Percentiles rank a stretch among this genome's conserved stretches.
phyloP scores from a whole-genome alignment of 2,113 vertebrate species.

The Lepisosteus osseus region DNA sequence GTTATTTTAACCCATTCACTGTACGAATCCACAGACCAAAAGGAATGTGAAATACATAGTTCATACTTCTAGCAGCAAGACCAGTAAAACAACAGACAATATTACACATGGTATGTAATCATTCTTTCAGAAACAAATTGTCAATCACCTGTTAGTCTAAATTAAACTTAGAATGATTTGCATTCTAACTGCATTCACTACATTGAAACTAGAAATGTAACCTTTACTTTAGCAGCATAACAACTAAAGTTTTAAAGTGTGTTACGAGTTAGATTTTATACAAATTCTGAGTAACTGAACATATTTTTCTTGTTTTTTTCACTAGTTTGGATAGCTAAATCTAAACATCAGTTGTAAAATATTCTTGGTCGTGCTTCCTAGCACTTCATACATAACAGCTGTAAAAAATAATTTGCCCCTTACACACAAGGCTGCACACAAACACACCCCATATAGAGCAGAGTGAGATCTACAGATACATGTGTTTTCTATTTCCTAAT shows the following conservation, averaged over 20 bases:
- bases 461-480: constrained; percentile 30
- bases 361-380: neutral
- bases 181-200: no score
- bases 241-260: no score
- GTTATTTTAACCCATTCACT: constrained; percentile 42
- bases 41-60: constrained; percentile 23
- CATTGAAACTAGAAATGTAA: no score
- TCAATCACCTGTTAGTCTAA: constrained; percentile 7
- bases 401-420: constrained; percentile 7
- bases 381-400: constrained; percentile 1
- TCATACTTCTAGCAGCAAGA: constrained; percentile 13
- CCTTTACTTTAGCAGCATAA: no score
- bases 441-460: constrained; percentile 1
- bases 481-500: constrained; percentile 49
- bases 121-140: constrained; percentile 8
- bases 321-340: constrained; percentile 32
- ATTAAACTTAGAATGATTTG: constrained; percentile 12
- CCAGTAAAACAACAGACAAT: neutral
- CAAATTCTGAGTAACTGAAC: constrained; percentile 16
- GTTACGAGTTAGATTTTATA: no score
- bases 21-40: neutral
- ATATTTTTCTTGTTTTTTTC: constrained; percentile 13
- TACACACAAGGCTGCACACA: constrained; percentile 17
- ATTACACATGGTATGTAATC: neutral
- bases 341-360: constrained; percentile 17